These are phyloP conservation scores for Sarcophaga subvicina DNA, from an alignment of 2,888 invertebrate species.

Conservation along the genomic window DNA sequence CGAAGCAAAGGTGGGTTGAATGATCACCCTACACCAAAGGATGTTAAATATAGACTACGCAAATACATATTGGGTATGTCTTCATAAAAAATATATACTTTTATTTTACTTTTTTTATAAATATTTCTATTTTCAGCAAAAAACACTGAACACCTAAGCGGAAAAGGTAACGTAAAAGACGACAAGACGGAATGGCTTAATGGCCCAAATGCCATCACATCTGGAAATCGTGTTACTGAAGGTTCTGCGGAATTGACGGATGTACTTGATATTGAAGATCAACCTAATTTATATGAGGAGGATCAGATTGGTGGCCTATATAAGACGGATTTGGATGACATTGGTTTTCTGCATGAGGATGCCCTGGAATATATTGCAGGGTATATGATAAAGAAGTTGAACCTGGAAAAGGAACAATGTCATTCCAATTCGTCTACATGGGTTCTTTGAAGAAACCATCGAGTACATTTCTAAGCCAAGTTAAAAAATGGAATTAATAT, in stretches of 20 bases:
- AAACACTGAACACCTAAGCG: too few species aligned
- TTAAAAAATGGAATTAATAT: conserved; percentile 4
- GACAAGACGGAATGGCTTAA: too few species aligned
- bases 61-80: neutral
- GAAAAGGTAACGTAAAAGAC: too few species aligned
- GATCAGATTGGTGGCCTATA: neutral
- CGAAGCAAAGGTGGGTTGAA: neutral
- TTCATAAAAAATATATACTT: neutral
- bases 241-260: too few species aligned
- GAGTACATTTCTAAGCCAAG: neutral
- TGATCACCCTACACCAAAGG: neutral
- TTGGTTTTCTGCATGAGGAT: conserved; percentile 4
- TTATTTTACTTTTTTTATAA: neutral
- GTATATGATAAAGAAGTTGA: neutral
- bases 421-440: too few species aligned
- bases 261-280: neutral
- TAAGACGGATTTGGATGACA: neutral
- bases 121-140: neutral
- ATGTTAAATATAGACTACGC: neutral
- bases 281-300: neutral
- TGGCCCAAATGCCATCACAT: too few species aligned
- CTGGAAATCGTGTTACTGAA: too few species aligned
- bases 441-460: neutral
- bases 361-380: neutral
- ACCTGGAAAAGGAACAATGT: too few species aligned